Percentiles rank a stretch among this genome's conserved stretches.
Conservation (phyloP, 2,113 vertebrate species). For the Phaethon lepturus region DNA sequence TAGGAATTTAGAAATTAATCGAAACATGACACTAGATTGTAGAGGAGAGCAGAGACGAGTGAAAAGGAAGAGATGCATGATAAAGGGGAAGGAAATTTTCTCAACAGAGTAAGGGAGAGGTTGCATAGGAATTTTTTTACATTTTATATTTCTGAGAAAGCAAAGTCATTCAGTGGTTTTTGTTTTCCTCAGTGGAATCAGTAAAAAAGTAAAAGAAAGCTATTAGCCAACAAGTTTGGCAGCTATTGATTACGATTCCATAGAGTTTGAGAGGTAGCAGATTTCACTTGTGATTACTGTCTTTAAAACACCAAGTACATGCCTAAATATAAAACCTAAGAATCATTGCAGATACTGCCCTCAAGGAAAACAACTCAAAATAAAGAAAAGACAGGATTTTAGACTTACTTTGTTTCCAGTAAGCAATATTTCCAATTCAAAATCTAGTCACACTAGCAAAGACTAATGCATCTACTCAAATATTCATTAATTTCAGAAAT, state of each 20-base stretch:
- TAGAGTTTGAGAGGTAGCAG: not conserved
- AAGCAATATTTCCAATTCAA: not conserved
- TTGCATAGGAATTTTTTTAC: not conserved
- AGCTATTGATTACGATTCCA: not conserved
- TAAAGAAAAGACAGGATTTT: not conserved
- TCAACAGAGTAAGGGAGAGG: not conserved
- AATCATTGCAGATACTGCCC: not conserved
- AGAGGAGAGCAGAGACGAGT: not conserved
- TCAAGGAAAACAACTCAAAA: not conserved
- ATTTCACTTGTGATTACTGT: not conserved
- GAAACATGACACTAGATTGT: not conserved
- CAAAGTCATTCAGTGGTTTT: not conserved
- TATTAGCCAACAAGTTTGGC: not conserved
- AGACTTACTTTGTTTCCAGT: not conserved
- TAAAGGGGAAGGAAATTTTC: not conserved
- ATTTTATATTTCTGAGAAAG: not conserved
- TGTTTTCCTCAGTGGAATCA: not conserved
- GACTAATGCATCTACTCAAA: not conserved
- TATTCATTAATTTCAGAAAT: constrained; percentile 20
- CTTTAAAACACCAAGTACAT: not conserved
- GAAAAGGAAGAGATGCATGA: not conserved
- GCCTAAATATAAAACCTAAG: not conserved
- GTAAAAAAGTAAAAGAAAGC: not conserved
- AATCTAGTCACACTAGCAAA: not conserved
- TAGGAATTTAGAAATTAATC: not conserved